phyloP scores from a whole-genome alignment of 1,140 invertebrate species.

The Caenorhabditis latens region DNA sequence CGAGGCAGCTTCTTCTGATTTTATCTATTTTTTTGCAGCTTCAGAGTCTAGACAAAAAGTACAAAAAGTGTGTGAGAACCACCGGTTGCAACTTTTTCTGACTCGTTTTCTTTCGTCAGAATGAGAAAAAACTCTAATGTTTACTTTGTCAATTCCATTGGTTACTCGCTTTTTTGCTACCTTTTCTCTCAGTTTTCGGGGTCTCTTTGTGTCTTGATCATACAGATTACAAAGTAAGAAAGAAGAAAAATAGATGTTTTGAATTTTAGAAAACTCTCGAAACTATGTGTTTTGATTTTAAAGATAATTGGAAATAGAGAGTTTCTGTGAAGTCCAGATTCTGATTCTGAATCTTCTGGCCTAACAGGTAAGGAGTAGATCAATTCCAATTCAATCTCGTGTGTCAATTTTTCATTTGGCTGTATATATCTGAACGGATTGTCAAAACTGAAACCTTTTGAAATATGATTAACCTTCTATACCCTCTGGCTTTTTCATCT shows the following conservation, averaged over 20 bases:
- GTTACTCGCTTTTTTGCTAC: neutral
- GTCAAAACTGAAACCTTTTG: neutral
- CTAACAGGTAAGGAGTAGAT: no score
- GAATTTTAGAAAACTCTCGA: no score
- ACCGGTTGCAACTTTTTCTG: no score
- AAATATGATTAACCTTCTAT: conserved; percentile 20
- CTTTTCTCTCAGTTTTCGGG: neutral
- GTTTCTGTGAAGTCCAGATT: no score
- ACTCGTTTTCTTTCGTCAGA: neutral
- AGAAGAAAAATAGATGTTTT: no score
- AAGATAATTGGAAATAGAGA: no score
- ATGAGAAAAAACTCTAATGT: neutral
- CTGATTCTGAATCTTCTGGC: no score
- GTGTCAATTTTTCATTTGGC: no score
- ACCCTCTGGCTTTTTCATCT: conserved; percentile 1
- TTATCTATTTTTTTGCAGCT: neutral
- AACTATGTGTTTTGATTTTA: no score
- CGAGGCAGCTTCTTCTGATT: neutral
- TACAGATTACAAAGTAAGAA: neutral
- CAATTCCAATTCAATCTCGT: no score
- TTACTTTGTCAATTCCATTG: conserved; percentile 25
- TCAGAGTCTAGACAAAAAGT: neutral
- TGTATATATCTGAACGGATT: neutral
- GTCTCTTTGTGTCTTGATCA: conserved; percentile 1
- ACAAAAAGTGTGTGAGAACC: no score